phyloP scores from a whole-genome alignment of 2,113 vertebrate genomes.

The Nesogale talazaci region DNA sequence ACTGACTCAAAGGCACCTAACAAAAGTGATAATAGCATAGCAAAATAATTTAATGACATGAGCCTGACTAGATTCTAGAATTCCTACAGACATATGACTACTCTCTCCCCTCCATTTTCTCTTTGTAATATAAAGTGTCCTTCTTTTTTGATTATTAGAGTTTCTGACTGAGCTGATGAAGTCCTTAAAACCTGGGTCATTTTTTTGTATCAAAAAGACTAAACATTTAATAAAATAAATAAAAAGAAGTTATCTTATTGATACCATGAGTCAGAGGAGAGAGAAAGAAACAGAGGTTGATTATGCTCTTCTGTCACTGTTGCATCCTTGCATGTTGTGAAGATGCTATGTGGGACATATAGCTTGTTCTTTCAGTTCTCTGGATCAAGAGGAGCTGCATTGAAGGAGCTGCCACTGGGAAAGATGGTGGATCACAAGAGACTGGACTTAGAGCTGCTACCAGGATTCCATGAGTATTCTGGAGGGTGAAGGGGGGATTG shows the following conservation, averaged over 20 bases:
- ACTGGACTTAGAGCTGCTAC: neutral
- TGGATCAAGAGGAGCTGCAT: neutral
- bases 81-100: neutral
- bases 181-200: neutral
- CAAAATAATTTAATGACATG: neutral
- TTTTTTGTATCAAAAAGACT: neutral
- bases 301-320: neutral
- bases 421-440: neutral
- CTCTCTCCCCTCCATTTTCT: neutral
- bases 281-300: neutral
- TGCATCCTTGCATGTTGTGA: neutral
- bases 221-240: neutral
- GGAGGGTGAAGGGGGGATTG: neutral
- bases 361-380: neutral
- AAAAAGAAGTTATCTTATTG: constrained; percentile 3
- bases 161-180: neutral
- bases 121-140: too few species aligned
- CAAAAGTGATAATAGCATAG: too few species aligned
- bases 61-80: neutral
- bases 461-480: neutral
- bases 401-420: neutral
- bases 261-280: neutral
- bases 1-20: too few species aligned
- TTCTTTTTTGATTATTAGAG: too few species aligned
- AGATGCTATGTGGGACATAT: too few species aligned